Evolutionary conservation across 2,113 vertebrate genomes (phyloP), one percentile per base, ranked within the genome.

Genomic region (Phaethon lepturus): DNA sequence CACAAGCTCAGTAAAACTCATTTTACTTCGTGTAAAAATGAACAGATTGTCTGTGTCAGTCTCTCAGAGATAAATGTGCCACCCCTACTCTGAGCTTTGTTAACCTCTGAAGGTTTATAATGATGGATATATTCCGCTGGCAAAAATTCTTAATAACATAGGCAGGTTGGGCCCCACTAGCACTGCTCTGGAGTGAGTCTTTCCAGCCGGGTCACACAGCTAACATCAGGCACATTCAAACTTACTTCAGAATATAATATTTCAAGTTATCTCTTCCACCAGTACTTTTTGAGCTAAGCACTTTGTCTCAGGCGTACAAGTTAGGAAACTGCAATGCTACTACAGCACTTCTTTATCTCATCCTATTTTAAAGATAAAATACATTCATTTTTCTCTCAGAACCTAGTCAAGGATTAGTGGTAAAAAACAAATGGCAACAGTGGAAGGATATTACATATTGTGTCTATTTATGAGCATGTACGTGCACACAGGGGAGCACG

Each of bases 261-360:
- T 49, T 35, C 44, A 56, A 80, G 24, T 83, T 93, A 42, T 67
- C 52, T 94, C 23, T 76, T 76, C 68, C 17, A 60, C 22, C 45
- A 35, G 31, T 29, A 26, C 44, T 53, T 38, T 49, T 72, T 22
- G 80, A 88, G n/a, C 58, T 76, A 80, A 72, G 35, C 44, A 42
- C 59, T 82, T 95, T 71, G 10, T 40, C 52, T 94, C 58, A 73
- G 49, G 11, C 53, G 80, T 24, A 14, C n/a, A 72, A 45, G 58
- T 40, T 40, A 84, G 49, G 75, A 88, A 83, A 67, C 52, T 9
- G 62, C 79, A 71, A 58, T 58, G 44, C 71, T 86, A 44, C 38
- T 47, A 28, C 60, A 89, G 76, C 45, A 69, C 28, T 87, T 89
- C 26, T 93, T 86, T 86, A 68, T 91, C 87, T 83, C 59, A 66